A percentile compares a stretch with the other conserved stretches of the same genome.
phyloP scores from a whole-genome alignment of 2,888 invertebrate species.

The Sinelater perroti region DNA sequence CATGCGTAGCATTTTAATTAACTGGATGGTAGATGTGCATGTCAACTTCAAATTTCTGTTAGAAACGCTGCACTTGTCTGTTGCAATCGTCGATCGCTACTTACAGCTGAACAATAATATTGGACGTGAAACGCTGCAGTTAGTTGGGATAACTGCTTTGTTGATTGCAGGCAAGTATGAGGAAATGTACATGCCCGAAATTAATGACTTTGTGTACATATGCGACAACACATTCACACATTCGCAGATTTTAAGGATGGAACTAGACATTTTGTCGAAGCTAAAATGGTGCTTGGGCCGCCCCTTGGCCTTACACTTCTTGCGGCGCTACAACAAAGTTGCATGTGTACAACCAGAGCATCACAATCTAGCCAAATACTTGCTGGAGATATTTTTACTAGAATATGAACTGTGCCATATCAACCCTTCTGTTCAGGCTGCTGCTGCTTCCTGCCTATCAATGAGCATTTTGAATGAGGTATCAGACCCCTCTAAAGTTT shows the following conservation, averaged over 20 bases:
- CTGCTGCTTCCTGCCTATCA: conserved; percentile 81
- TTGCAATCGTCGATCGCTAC: conserved; percentile 90
- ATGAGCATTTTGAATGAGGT: conserved; percentile 64
- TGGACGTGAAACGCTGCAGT: conserved; percentile 68
- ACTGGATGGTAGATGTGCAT: conserved; percentile 95
- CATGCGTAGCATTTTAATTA: conserved; percentile 89
- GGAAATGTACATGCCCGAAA: conserved; percentile 89
- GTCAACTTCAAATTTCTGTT: conserved; percentile 82
- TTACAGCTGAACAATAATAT: conserved; percentile 70
- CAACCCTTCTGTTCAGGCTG: conserved; percentile 85
- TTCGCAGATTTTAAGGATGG: conserved; percentile 82
- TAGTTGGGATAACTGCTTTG: conserved; percentile 90
- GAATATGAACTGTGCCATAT: conserved; percentile 82
- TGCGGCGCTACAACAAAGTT: conserved; percentile 76
- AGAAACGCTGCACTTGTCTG: conserved; percentile 90
- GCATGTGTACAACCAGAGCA: conserved; percentile 67
- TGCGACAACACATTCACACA: conserved; percentile 88
- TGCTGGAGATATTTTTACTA: conserved; percentile 84
- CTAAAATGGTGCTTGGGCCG: conserved; percentile 84
- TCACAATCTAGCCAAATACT: conserved; percentile 80
- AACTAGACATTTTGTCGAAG: conserved; percentile 77
- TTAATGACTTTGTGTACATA: conserved; percentile 89
- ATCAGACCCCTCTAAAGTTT: conserved; percentile 63
- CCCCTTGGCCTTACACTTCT: conserved; percentile 88
- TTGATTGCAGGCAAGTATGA: conserved; percentile 95